Conservation (phyloP, 2,797 vertebrate species). For the Lutjanus argentimaculatus region DNA sequence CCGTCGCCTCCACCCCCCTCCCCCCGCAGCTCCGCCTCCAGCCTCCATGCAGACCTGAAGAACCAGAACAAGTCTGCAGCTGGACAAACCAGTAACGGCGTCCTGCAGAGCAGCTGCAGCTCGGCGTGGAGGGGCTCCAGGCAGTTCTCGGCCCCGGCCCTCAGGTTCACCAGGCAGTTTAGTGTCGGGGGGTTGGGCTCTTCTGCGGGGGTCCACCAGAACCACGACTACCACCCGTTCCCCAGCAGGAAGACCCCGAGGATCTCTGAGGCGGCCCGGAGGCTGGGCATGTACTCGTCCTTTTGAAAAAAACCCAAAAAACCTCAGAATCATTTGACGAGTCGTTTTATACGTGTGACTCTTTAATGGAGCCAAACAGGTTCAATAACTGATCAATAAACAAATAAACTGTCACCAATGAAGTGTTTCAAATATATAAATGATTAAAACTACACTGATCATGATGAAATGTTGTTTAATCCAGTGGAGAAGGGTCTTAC, state of each 20-base stretch:
- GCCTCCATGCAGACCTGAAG: slow-evolving; percentile 2
- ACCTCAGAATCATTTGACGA: no score
- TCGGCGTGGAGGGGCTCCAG: not conserved
- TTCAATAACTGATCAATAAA: no score
- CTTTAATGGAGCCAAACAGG: no score
- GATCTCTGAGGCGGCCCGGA: slow-evolving; percentile 90
- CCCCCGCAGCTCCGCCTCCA: not conserved
- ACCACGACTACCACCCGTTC: slow-evolving; percentile 86
- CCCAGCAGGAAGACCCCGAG: slow-evolving; percentile 87
- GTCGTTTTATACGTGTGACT: no score
- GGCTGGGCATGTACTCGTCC: slow-evolving; percentile 90
- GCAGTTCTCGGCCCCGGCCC: slow-evolving; percentile 42
- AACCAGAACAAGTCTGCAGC: not conserved
- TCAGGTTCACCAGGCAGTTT: slow-evolving; percentile 58
- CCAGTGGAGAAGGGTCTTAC: no score
- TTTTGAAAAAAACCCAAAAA: slow-evolving; percentile 53
- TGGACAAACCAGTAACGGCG: not conserved
- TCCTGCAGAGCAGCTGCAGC: slow-evolving; percentile 2
- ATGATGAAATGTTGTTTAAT: no score
- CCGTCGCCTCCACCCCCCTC: not conserved
- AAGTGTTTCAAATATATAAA: no score
- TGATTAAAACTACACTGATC: no score
- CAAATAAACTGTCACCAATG: no score
- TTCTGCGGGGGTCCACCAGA: slow-evolving; percentile 45
- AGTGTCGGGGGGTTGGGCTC: slow-evolving; percentile 48